These are phyloP conservation scores for Pachycephus smyrnensis DNA, from an alignment of 2,888 invertebrate species.

Conservation along the genomic window DNA sequence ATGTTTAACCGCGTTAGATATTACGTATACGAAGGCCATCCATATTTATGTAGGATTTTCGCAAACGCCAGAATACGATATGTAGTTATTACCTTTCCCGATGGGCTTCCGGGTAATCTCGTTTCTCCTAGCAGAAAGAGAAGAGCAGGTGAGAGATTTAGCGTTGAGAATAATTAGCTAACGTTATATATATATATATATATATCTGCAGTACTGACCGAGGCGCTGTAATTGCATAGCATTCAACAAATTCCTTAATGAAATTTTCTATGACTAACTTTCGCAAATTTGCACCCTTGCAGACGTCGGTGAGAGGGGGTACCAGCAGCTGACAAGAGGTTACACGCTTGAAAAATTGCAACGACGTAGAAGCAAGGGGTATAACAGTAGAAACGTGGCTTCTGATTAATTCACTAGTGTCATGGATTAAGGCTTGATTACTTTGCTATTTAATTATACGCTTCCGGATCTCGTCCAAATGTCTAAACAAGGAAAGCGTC, in stretches of 20 bases:
- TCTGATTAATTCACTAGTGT: not conserved
- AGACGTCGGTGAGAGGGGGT: not conserved
- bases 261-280: conserved; percentile 39
- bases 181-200: conserved; percentile 1
- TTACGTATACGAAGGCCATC: not conserved
- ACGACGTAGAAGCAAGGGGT: not conserved
- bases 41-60: not conserved
- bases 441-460: not conserved
- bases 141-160: conserved; percentile 19
- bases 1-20: not conserved
- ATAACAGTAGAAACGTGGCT: not conserved
- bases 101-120: conserved; percentile 9
- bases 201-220: conserved; percentile 4
- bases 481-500: not conserved
- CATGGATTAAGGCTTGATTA: not conserved
- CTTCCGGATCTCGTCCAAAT: not conserved
- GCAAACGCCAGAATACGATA: not conserved
- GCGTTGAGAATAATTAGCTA: conserved; percentile 24
- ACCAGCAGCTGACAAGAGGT: not conserved
- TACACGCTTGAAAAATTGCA: not conserved
- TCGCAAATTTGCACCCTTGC: conserved; percentile 6
- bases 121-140: not conserved
- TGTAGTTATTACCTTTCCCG: not conserved
- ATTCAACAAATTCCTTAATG: conserved; percentile 39
- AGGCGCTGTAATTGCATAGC: conserved; percentile 33